These are phyloP conservation scores for Hypercompe scribonia DNA, from an alignment of 2,888 invertebrate species.

Conservation along the genomic window DNA sequence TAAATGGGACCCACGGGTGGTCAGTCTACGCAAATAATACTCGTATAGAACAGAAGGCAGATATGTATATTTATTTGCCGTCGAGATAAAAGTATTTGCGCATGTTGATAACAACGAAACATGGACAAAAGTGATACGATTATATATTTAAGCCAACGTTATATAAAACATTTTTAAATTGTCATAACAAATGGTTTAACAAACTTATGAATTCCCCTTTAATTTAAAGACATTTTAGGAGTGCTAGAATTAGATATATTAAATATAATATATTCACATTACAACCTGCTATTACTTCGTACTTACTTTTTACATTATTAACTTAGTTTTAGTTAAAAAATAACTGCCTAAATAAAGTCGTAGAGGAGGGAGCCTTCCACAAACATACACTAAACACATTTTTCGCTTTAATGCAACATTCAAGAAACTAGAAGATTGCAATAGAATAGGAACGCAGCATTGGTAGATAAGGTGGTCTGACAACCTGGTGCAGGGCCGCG, in stretches of 20 bases:
- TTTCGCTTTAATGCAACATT: not conserved
- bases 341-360: too few relatives aligned
- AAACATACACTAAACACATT: too few relatives aligned
- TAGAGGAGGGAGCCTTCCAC: not conserved
- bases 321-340: too few relatives aligned
- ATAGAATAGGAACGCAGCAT: not conserved
- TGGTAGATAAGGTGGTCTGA: too few relatives aligned
- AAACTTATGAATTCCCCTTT: not conserved
- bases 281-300: not conserved
- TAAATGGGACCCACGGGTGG: slow-evolving; percentile 42
- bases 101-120: slow-evolving; percentile 50
- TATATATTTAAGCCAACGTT: slow-evolving; percentile 37
- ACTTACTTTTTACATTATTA: too few relatives aligned
- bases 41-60: slow-evolving; percentile 41
- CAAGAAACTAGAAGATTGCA: not conserved
- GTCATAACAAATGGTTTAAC: not conserved
- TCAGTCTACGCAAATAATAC: slow-evolving; percentile 38
- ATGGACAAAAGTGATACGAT: slow-evolving; percentile 41
- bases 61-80: slow-evolving; percentile 46
- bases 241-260: not conserved
- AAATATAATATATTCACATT: not conserved
- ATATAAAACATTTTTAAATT: slow-evolving; percentile 25
- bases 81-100: slow-evolving; percentile 56
- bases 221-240: not conserved
- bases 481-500: too few relatives aligned